Evolutionary conservation across 2,113 vertebrate species (phyloP).

Genomic region (Dipodomys spectabilis): DNA sequence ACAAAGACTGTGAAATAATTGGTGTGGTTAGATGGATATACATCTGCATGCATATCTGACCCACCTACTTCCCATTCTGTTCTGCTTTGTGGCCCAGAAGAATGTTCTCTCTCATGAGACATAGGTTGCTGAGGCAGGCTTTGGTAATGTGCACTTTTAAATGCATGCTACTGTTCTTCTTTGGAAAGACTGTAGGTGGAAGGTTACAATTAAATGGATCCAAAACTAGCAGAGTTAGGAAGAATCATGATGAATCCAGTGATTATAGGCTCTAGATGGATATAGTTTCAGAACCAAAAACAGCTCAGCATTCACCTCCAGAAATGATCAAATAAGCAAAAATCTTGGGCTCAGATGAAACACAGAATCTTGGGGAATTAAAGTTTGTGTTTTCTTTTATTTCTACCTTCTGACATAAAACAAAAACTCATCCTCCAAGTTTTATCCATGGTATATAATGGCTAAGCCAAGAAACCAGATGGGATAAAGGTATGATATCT

Average conservation of each 20-base stretch:
- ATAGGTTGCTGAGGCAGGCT: constrained; percentile 24
- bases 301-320: background rate
- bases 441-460: background rate
- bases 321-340: background rate
- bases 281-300: background rate
- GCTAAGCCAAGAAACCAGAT: background rate
- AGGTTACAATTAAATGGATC: constrained; percentile 19
- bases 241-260: background rate
- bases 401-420: constrained; percentile 31
- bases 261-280: background rate
- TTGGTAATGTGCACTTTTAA: constrained; percentile 18
- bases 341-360: constrained; percentile 13
- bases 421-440: constrained; percentile 1
- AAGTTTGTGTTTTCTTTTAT: background rate
- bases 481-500: background rate
- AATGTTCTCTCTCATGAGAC: constrained; percentile 22
- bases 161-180: background rate
- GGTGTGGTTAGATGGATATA: no score
- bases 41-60: background rate
- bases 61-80: background rate
- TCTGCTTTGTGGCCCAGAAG: constrained; percentile 38
- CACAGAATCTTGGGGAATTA: constrained; percentile 4
- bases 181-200: background rate
- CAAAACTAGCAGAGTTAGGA: constrained; percentile 25
- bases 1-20: background rate